A percentile compares a stretch with the other conserved stretches of the same genome.
Conservation (phyloP, 2,888 invertebrate genomes). For the Cephus rjabovi region DNA sequence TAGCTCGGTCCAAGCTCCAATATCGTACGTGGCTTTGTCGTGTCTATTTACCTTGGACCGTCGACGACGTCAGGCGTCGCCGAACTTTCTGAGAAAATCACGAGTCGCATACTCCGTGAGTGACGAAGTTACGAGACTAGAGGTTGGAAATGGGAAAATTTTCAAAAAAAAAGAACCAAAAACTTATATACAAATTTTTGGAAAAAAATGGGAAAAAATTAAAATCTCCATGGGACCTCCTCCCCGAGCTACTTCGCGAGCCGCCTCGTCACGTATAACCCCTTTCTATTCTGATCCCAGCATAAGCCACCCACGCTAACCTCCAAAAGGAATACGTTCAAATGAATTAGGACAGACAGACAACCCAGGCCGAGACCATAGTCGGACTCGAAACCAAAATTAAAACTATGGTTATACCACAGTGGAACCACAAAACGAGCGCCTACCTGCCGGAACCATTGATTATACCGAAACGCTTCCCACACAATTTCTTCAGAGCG, state of each 20-base stretch:
- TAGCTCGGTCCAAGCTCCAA: constrained; percentile 39
- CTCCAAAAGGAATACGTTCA: constrained; percentile 9
- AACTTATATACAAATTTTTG: not conserved
- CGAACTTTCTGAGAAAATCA: not conserved
- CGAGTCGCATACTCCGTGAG: not conserved
- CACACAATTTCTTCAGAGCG: constrained; percentile 51
- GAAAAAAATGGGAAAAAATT: not conserved
- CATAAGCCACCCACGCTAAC: constrained; percentile 6
- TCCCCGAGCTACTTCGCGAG: not conserved
- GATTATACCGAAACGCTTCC: constrained; percentile 65
- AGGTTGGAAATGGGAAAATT: not conserved
- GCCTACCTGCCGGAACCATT: constrained; percentile 65
- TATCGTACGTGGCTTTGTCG: constrained; percentile 57
- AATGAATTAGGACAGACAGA: not conserved
- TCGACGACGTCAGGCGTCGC: constrained; percentile 10
- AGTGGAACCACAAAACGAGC: constrained; percentile 55
- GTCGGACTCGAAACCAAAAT: constrained; percentile 5
- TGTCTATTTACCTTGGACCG: constrained; percentile 47
- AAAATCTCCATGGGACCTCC: too few species aligned
- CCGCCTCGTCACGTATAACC: not conserved
- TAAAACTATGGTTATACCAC: constrained; percentile 51
- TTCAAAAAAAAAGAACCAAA: not conserved
- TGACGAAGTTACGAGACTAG: not conserved
- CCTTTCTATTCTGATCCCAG: not conserved
- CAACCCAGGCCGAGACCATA: not conserved